Evolutionary conservation across 2,113 vertebrate genomes (phyloP).

Genomic region (Pterocles burchelli): DNA sequence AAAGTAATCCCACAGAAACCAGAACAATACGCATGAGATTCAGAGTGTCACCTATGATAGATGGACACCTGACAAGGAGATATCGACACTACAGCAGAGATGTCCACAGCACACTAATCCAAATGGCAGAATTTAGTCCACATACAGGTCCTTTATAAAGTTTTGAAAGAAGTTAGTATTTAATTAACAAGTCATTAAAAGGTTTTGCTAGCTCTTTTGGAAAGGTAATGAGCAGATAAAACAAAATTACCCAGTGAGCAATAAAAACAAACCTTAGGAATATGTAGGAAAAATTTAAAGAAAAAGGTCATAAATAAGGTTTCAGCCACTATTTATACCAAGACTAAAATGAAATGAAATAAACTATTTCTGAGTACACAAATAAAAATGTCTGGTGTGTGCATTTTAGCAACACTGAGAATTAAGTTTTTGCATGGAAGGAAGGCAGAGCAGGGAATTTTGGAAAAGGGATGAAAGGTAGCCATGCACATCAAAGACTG

Average conservation of each 20-base stretch:
- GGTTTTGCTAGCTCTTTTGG: background rate
- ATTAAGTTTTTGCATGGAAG: background rate
- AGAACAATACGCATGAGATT: background rate
- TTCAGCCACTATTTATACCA: background rate
- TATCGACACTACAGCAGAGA: background rate
- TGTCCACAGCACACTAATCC: accelerated
- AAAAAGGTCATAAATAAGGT: background rate
- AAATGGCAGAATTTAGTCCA: background rate
- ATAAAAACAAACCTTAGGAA: background rate
- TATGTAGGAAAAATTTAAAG: background rate
- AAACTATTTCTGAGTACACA: background rate
- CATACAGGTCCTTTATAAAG: background rate
- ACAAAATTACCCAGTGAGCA: background rate
- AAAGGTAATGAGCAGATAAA: background rate
- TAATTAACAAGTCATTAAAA: background rate
- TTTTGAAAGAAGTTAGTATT: background rate
- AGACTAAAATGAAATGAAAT: background rate
- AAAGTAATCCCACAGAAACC: background rate
- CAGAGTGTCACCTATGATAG: background rate
- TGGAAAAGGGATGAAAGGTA: conserved; percentile 41
- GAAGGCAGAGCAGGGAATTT: conserved; percentile 29
- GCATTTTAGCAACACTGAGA: background rate
- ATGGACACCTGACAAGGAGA: background rate
- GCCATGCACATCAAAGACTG: conserved; percentile 33
- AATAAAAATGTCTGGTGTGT: background rate